These are phyloP conservation scores for Prorops nasuta DNA, from an alignment of 1,140 invertebrate genomes.

Conservation along the genomic window DNA sequence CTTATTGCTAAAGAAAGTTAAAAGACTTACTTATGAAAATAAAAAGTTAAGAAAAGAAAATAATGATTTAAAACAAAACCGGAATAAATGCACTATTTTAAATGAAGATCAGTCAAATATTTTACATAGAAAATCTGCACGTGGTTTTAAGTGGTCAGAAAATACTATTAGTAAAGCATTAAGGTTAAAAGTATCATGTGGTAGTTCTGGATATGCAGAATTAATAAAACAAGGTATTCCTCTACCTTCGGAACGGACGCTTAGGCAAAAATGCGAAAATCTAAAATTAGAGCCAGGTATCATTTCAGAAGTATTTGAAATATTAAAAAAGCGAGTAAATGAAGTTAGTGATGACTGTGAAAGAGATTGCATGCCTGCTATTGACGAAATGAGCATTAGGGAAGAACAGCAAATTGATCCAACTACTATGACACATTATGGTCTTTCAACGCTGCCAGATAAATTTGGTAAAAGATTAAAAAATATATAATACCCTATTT, in stretches of 20 bases:
- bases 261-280: slow-evolving; percentile 7
- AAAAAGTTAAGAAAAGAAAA: too few species aligned
- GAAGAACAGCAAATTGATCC: too few species aligned
- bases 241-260: slow-evolving; percentile 6
- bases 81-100: neutral
- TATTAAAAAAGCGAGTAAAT: slow-evolving; percentile 9
- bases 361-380: slow-evolving; percentile 11
- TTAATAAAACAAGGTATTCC: slow-evolving; percentile 2
- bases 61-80: too few species aligned
- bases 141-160: slow-evolving; percentile 11
- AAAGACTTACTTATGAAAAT: too few species aligned
- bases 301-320: slow-evolving; percentile 12
- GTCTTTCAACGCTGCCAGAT: too few species aligned
- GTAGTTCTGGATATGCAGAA: slow-evolving; percentile 8
- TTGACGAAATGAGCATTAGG: too few species aligned
- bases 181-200: slow-evolving; percentile 11
- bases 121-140: slow-evolving; percentile 1
- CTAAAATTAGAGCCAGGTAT: slow-evolving; percentile 12
- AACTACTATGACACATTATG: too few species aligned
- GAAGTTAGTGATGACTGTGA: slow-evolving; percentile 7
- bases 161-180: slow-evolving; percentile 14
- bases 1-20: too few species aligned
- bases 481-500: too few species aligned
- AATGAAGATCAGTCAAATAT: slow-evolving; percentile 6
- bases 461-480: too few species aligned